These are phyloP conservation scores for Drosophila pseudotakahashii DNA, from an alignment of 2,888 invertebrate genomes.

Conservation along the genomic window DNA sequence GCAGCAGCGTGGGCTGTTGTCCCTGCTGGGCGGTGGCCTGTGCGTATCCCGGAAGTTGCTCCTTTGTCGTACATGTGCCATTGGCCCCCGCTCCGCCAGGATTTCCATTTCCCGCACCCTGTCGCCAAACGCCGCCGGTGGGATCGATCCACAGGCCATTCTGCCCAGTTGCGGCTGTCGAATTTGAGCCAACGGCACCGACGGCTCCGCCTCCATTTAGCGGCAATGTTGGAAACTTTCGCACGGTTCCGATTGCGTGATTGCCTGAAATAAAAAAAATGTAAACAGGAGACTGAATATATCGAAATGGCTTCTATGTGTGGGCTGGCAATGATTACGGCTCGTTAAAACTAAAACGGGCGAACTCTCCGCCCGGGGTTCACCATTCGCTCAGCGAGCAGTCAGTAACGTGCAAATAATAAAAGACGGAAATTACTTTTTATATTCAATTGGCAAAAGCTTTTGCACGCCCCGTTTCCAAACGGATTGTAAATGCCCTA, in stretches of 20 bases:
- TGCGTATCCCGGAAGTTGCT: conserved; percentile 84
- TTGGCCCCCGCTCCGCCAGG: conserved; percentile 5
- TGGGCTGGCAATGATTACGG: conserved; percentile 50
- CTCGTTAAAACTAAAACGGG: conserved; percentile 64
- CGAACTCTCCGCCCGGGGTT: conserved; percentile 19
- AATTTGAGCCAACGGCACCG: conserved; percentile 43
- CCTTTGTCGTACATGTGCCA: conserved; percentile 79
- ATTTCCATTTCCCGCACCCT: conserved; percentile 62
- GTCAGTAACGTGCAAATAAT: conserved; percentile 72
- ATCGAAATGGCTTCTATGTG: conserved; percentile 55
- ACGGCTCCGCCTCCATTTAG: conserved; percentile 80
- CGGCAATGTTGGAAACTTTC: conserved; percentile 84
- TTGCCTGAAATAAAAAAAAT: conserved; percentile 82
- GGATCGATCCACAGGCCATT: conserved; percentile 84
- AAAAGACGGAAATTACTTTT: conserved; percentile 77
- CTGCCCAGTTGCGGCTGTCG: conserved; percentile 50
- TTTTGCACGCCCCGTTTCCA: conserved; percentile 31
- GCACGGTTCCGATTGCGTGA: conserved; percentile 85
- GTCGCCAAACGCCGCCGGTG: conserved; percentile 84
- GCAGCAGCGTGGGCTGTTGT: conserved; percentile 78
- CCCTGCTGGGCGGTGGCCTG: conserved; percentile 81
- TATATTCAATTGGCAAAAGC: conserved; percentile 75
- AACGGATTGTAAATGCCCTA: conserved; percentile 26
- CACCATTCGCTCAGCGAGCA: conserved; percentile 8
- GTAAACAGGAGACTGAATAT: conserved; percentile 57